These are phyloP conservation scores for Campodea augens DNA, from an alignment of 1,140 invertebrate genomes.

Conservation along the genomic window DNA sequence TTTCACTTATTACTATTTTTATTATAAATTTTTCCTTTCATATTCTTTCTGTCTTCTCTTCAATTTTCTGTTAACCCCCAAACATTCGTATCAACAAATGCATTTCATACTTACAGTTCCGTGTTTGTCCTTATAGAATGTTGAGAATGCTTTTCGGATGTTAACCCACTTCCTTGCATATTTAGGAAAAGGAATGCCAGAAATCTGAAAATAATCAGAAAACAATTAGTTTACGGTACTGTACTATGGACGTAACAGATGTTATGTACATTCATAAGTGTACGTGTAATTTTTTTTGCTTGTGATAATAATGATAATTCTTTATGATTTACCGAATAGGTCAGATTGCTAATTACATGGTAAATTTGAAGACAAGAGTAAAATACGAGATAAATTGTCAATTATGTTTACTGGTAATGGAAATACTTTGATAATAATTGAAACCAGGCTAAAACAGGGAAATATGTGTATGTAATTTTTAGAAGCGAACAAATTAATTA, in stretches of 20 bases:
- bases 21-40: too few relatives aligned
- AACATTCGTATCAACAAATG: too few relatives aligned
- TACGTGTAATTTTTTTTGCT: background rate
- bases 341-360: background rate
- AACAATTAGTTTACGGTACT: conserved; percentile 6
- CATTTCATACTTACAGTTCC: conserved; percentile 14
- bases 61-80: too few relatives aligned
- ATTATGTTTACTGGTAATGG: too few relatives aligned
- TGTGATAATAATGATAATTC: background rate
- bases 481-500: too few relatives aligned
- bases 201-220: conserved; percentile 19
- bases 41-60: too few relatives aligned
- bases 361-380: too few relatives aligned
- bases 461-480: too few relatives aligned
- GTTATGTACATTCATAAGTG: background rate
- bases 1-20: too few relatives aligned
- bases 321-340: background rate
- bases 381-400: too few relatives aligned
- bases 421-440: too few relatives aligned
- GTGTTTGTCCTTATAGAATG: conserved; percentile 25
- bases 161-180: conserved; percentile 36
- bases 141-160: conserved; percentile 28
- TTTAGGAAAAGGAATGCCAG: conserved; percentile 26
- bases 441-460: too few relatives aligned
- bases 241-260: background rate